A percentile compares a stretch with the other conserved stretches of the same genome.
Evolutionary conservation across 2,797 vertebrate genomes (phyloP).

Genomic region (Onychomys torridus): DNA sequence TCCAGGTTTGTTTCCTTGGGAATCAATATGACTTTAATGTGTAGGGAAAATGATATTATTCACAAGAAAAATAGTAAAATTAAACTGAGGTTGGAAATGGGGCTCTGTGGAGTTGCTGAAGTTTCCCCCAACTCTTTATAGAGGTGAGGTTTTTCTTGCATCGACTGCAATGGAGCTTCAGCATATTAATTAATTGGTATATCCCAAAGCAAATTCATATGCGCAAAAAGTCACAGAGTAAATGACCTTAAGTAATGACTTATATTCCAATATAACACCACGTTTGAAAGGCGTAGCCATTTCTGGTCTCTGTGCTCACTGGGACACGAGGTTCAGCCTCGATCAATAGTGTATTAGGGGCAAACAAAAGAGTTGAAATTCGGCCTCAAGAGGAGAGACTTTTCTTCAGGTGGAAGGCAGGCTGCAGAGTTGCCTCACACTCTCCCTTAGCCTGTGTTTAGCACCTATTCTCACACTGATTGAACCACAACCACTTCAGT

Average conservation of each 20-base stretch:
- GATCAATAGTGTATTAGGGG: constrained; percentile 44
- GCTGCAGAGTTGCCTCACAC: background rate
- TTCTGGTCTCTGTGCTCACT: background rate
- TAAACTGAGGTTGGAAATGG: background rate
- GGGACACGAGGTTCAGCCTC: background rate
- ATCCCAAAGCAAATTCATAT: background rate
- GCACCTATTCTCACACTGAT: background rate
- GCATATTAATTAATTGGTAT: background rate
- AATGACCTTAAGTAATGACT: background rate
- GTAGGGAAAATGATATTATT: background rate
- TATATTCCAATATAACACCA: background rate
- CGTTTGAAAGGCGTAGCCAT: background rate
- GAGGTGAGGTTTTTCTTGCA: constrained; percentile 47
- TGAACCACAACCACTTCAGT: constrained; percentile 21
- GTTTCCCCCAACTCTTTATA: constrained; percentile 9
- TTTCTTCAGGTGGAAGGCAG: background rate
- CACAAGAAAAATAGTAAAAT: constrained; percentile 28
- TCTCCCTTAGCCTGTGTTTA: rapidly evolving
- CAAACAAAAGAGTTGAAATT: background rate
- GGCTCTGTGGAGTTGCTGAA: background rate
- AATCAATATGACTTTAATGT: constrained; percentile 1
- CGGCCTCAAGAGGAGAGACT: background rate
- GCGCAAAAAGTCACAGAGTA: background rate
- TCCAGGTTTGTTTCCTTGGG: background rate
- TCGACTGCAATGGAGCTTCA: background rate